Evolutionary conservation across 1,140 invertebrate genomes (phyloP).

Genomic region (Philotrypesis tridentata): DNA sequence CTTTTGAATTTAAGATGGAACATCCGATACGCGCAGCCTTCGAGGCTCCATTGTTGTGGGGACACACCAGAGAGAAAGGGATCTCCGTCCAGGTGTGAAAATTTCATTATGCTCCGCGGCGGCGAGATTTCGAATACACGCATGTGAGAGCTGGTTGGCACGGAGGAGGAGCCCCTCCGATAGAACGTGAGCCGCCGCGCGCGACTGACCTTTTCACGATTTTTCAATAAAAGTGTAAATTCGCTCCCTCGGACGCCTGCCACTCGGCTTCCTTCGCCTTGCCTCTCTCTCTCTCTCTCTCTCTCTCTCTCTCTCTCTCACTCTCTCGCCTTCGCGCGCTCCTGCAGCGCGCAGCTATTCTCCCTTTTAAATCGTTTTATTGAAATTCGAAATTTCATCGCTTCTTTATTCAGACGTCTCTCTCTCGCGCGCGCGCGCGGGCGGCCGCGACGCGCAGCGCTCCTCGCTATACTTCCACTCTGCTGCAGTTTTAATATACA

Average conservation of each 20-base stretch:
- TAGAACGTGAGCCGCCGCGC: neutral
- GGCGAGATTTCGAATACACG: neutral
- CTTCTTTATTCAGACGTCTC: neutral
- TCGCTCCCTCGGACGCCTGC: neutral
- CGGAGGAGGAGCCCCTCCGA: neutral
- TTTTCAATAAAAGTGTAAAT: conserved; percentile 38
- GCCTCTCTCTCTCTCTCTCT: neutral
- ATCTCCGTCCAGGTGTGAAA: conserved; percentile 35
- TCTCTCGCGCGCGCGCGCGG: too few relatives aligned
- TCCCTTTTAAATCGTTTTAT: neutral
- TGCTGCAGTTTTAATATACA: too few relatives aligned
- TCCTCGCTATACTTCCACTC: too few relatives aligned
- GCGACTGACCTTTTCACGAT: conserved; percentile 12
- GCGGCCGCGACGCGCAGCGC: too few relatives aligned
- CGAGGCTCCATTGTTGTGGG: conserved; percentile 3
- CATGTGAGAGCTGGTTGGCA: neutral
- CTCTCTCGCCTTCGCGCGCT: neutral
- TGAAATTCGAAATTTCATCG: neutral
- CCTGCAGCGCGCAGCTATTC: too few relatives aligned
- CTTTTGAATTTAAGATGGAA: conserved; percentile 29
- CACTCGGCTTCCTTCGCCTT: neutral
- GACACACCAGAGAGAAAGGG: neutral
- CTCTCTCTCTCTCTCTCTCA: too few relatives aligned
- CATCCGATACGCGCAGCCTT: conserved; percentile 17
- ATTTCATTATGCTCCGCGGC: conserved; percentile 27